Conservation (phyloP, 1,140 invertebrate genomes). For the Orchestia grillus region DNA sequence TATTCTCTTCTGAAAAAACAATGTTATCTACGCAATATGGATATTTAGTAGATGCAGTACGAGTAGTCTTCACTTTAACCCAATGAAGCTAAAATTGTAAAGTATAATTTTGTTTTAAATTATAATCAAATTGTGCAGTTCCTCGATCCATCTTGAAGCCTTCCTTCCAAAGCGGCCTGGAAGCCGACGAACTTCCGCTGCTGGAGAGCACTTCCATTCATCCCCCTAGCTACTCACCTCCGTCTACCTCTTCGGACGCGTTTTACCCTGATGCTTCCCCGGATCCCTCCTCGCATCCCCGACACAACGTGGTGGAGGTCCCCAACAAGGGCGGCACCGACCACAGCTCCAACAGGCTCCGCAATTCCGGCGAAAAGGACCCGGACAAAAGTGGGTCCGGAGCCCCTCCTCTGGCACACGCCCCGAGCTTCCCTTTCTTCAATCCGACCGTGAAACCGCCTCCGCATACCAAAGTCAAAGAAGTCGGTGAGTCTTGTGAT, state of each 20-base stretch:
- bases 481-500: constrained; percentile 1
- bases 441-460: constrained; percentile 24
- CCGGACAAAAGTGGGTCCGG: not conserved
- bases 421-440: constrained; percentile 31
- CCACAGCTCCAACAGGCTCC: not conserved
- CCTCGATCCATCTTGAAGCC: constrained; percentile 86
- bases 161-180: constrained; percentile 80
- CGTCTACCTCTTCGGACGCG: not conserved
- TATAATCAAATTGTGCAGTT: constrained; percentile 75
- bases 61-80: no score
- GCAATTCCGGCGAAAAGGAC: constrained; percentile 14
- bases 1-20: no score
- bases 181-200: constrained; percentile 77
- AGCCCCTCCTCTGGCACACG: not conserved
- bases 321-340: not conserved
- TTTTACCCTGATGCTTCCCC: constrained; percentile 47
- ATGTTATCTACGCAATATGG: no score
- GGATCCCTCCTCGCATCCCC: not conserved
- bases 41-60: no score
- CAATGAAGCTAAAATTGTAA: no score
- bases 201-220: constrained; percentile 15
- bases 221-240: not conserved
- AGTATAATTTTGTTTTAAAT: not conserved
- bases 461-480: not conserved
- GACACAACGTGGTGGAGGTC: constrained; percentile 12